Conservation (phyloP, 2,113 vertebrate species). For the Hippopotamus amphibius region DNA sequence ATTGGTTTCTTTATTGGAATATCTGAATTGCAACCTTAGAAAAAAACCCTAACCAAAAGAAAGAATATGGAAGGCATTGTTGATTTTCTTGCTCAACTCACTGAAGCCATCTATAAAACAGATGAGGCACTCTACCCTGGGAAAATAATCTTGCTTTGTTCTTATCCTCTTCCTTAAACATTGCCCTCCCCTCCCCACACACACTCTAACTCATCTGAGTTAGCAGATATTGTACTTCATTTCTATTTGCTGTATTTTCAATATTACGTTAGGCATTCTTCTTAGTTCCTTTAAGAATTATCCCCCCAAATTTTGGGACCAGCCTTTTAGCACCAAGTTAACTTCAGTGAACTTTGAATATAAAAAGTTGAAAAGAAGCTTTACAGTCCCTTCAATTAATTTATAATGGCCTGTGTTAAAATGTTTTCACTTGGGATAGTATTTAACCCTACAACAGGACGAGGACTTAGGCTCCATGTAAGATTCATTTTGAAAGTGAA, state of each 20-base stretch:
- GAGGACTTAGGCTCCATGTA: not conserved
- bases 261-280: not conserved
- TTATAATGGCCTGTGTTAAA: not conserved
- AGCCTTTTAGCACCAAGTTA: not conserved
- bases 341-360: conserved; percentile 1
- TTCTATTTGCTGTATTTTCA: not conserved
- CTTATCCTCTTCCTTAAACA: not conserved
- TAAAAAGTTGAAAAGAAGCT: not conserved
- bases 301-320: not conserved
- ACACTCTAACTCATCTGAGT: not conserved
- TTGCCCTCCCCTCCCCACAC: not conserved
- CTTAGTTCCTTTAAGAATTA: not conserved
- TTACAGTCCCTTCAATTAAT: not conserved
- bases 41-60: not conserved
- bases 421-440: not conserved
- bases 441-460: not conserved
- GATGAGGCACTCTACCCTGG: not conserved
- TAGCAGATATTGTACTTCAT: not conserved
- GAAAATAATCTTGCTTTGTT: not conserved
- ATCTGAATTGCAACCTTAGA: not conserved
- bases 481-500: not conserved
- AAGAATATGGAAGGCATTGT: not conserved
- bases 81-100: not conserved
- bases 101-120: not conserved
- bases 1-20: conserved; percentile 1